Evolutionary conservation across 2,888 invertebrate species (phyloP), one percentile per base, ranked within the genome.

Genomic region (Scaptomyza parva): DNA sequence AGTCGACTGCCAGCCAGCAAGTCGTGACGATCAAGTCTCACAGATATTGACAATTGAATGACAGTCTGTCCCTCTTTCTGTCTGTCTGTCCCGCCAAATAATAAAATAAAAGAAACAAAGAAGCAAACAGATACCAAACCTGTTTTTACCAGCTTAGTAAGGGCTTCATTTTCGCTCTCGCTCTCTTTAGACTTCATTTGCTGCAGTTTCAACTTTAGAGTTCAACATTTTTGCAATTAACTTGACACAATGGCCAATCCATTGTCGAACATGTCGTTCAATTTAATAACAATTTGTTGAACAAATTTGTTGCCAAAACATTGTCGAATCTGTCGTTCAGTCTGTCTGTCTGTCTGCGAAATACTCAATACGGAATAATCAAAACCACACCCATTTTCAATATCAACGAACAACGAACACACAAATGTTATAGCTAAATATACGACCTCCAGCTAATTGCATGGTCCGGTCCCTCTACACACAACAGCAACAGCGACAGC

Each of bases 21-120:
- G 76, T 74, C 83, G 83, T 84, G 83, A 84, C 81, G 86, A 70
- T 80, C 83, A 63, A 70, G 41, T 63, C 59, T 45, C 54, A 63
- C 73, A 72, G 80, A 83, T 84, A 86, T 86, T 83, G 83, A 86
- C 86, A 86, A 71, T 69, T 82, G 86, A 82, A 85, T 85, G 81
- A 78, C 84, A 85, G 79, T 69, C 61, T 39, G 75, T n/a, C n/a
- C n/a, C n/a, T n/a, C n/a, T n/a, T n/a, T n/a, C n/a, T n/a, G n/a
- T n/a, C n/a, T 28, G 71, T 74, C 65, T 37, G 57, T 35, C 54
- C 17, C 17, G 11, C 14, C 7, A 41, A 65, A 43, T 39, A 35
- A 24, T 39, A 22, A 9, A 12, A 47, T 47, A 18, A 20, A 14
- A 6, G 20, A 17, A 50, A 48, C 18, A 63, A 44, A n/a, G 37